Percentiles rank a stretch among this genome's conserved stretches.
phyloP scores from a whole-genome alignment of 64 coral and sea anemone genomes.

The Porites lutea region DNA sequence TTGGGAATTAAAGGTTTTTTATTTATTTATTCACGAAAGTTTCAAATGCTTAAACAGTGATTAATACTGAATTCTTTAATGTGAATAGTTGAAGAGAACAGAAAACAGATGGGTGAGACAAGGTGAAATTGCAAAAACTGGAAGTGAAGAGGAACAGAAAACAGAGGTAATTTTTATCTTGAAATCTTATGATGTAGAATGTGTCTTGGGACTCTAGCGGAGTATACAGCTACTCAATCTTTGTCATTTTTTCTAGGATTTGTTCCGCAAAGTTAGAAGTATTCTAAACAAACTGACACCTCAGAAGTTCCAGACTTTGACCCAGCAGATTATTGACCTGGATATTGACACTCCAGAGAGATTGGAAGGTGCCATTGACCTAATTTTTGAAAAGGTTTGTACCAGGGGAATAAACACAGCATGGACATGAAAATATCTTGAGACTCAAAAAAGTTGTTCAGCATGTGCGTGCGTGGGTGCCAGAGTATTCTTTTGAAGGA shows the following conservation, averaged over 20 bases:
- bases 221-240: no score
- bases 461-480: neutral
- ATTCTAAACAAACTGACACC: constrained; percentile 97
- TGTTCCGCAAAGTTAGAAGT: constrained; percentile 76
- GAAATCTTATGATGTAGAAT: neutral
- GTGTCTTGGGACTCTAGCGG: no score
- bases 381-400: constrained; percentile 95
- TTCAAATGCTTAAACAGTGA: no score
- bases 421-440: no score
- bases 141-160: neutral
- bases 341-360: constrained; percentile 89
- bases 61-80: neutral
- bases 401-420: neutral
- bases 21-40: no score
- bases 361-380: constrained; percentile 86
- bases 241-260: constrained; percentile 42
- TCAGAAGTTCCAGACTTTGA: constrained; percentile 89
- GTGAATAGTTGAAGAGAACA: constrained; percentile 9
- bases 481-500: neutral
- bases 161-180: constrained; percentile 1
- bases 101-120: constrained; percentile 40
- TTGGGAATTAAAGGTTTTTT: no score
- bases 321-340: constrained; percentile 77
- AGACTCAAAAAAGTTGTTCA: no score
- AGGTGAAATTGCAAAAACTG: neutral